Evolutionary conservation across 2,797 vertebrate species (phyloP).

Genomic region (Adelosebastes latens): DNA sequence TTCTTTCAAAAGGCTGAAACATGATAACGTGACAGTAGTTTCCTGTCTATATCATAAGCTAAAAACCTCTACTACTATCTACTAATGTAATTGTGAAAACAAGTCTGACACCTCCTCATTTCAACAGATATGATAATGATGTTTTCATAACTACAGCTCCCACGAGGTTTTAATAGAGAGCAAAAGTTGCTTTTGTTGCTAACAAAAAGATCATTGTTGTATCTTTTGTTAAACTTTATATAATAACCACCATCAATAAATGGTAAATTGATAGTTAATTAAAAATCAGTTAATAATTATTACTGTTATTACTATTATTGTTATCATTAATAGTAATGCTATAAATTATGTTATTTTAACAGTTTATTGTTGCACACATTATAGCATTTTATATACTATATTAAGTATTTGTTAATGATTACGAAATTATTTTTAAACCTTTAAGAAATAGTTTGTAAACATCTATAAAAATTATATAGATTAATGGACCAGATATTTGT

Average conservation of each 20-base stretch:
- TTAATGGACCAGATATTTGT: too few relatives aligned
- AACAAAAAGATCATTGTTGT: not conserved
- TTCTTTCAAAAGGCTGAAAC: not conserved
- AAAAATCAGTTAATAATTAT: too few relatives aligned
- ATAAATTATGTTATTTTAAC: too few relatives aligned
- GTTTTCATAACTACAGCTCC: not conserved
- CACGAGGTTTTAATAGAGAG: not conserved
- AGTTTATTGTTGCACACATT: too few relatives aligned
- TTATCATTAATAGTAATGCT: too few relatives aligned
- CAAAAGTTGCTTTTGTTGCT: not conserved
- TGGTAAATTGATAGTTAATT: too few relatives aligned
- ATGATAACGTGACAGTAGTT: not conserved
- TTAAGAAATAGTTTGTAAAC: too few relatives aligned
- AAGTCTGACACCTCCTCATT: not conserved
- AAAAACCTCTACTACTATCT: not conserved
- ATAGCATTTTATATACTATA: too few relatives aligned
- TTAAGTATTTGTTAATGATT: too few relatives aligned
- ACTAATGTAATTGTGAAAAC: not conserved
- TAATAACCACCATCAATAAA: too few relatives aligned
- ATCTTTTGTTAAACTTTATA: not conserved
- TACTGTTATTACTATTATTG: too few relatives aligned
- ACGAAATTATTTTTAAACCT: accelerated
- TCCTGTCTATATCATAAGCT: not conserved
- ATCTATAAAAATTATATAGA: too few relatives aligned
- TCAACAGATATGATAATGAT: not conserved